Base-by-base conservation (phyloP, 2,888 invertebrate species). In the Lamellibrachia columna region DNA sequence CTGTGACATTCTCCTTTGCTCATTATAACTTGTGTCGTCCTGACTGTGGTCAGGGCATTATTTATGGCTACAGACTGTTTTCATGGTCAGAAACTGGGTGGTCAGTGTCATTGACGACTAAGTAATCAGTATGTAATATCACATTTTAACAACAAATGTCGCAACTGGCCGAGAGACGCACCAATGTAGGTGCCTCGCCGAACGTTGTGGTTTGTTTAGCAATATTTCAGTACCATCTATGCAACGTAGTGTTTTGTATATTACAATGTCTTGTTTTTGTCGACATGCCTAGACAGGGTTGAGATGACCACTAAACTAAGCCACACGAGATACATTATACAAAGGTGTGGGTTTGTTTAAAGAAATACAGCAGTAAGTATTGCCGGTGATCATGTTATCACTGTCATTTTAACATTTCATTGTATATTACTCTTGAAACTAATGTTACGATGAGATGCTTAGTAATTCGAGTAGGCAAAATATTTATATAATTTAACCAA, bases 211-310 rank as follows among this genome's bases (percentile, higher is more conserved):
- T 75, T 75, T 75, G n/a, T 75, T 75, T 75, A 75, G 75, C 75
- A 75, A 75, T n/a, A 75, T 75, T 75, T 75, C 75, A 75, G 75
- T 75, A 75, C 75, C 75, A 75, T 75, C 75, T 75, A 75, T 75
- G 75, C 75, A 75, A 75, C 75, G 75, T 75, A 75, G 75, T 15
- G 75, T 75, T 75, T 75, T 75, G 75, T 75, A 75, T 75, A 75
- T 75, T 75, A 75, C 22, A 15, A n/a, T 22, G 22, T 75, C 75
- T 75, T 75, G 75, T 75, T 75, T 75, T 75, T 75, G 75, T 75
- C 22, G n/a, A 15, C 22, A 75, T 75, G 75, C 75, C 75, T 75
- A 75, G 75, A 75, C 75, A 75, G 75, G 75, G 75, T 75, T 75
- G 75, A 75, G 75, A 75, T 6, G 75, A 75, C 75, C 75, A 22